phyloP scores from a whole-genome alignment of 2,797 vertebrate genomes.

The Poeciliopsis presidionis region DNA sequence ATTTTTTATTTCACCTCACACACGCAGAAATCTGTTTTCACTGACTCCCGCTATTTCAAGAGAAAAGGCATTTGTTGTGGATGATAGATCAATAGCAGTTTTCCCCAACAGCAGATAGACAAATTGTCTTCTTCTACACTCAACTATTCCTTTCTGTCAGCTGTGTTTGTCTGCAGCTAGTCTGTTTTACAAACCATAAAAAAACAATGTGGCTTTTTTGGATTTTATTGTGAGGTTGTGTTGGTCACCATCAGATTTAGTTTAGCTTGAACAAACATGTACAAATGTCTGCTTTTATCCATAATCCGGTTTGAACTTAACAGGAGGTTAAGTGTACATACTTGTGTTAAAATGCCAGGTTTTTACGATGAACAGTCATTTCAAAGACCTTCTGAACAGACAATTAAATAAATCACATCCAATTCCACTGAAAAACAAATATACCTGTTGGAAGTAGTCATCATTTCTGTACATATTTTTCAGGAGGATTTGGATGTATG shows the following conservation, averaged over 20 bases:
- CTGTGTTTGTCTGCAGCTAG: constrained; percentile 29
- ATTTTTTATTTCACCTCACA: constrained; percentile 63
- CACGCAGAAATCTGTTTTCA: constrained; percentile 45
- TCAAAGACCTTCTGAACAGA: not conserved
- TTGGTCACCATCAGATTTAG: not conserved
- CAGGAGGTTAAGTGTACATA: not conserved
- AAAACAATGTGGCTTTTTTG: not conserved
- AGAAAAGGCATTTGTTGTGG: constrained; percentile 58
- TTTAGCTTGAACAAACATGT: not conserved
- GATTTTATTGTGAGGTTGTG: not conserved
- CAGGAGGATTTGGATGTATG: too few relatives aligned
- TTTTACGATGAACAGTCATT: not conserved
- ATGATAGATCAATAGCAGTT: constrained; percentile 69
- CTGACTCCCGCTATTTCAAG: constrained; percentile 61
- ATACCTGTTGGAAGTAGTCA: not conserved
- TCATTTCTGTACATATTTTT: too few relatives aligned
- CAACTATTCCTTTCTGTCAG: constrained; percentile 35
- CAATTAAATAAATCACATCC: not conserved
- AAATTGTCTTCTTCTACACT: constrained; percentile 42
- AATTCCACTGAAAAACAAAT: not conserved
- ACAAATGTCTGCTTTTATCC: not conserved
- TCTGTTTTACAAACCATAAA: not conserved
- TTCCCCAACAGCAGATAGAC: constrained; percentile 51
- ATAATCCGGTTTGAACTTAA: not conserved
- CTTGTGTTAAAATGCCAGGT: not conserved